Base-by-base conservation (phyloP, 2,797 vertebrate genomes). In the Platalea minor region DNA sequence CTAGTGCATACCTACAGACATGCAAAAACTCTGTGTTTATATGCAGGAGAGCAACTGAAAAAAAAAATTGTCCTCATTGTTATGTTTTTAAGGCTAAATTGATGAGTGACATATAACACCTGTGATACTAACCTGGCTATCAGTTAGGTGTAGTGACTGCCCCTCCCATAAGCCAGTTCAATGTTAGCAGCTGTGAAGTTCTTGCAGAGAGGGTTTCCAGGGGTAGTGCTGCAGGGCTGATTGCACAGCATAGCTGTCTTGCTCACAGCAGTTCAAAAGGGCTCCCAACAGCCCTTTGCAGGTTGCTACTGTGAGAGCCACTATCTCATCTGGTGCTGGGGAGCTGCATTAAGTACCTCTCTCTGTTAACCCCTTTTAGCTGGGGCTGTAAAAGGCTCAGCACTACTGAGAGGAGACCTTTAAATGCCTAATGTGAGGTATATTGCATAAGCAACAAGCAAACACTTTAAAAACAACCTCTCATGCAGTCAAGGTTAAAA, bases 141-240 rank as follows among this genome's bases (percentile, higher is more conserved):
- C 53, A 63, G 73, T 45, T 54, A 3, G 0, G 2, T 0, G 1
- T 35, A 24, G 11, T 5, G 41, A 56, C 13, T 39, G 43, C 25
- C 74, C 15, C 61, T 73, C 31, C 37, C 21, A 1, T 28, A 7
- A 57, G 29, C 7, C 29, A 25, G 16, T 37, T 60, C 16, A 37
- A 12, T n/a, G 16, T 4, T 46, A 56, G 33, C 88, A 89, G 24
- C 88, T 79, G 54, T 19, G 63, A 50, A 72, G 48, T 17, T 60
- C 68, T 39, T 72, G 75, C 10, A 50, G 31, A n/a, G 35, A 23
- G 23, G 14, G 25, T 72, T 77, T 85, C 35, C 12, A 37, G 87
- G 54, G 13, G 23, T 26, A 7, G 13, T 20, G 31, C 48, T 75
- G 31, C 41, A 72, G 48, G 72, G 31, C 29, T 73, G 51, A 31